A percentile compares a stretch with the other conserved stretches of the same genome.
Conservation (phyloP, 2,888 invertebrate species). For the Aphidoletes aphidimyza region DNA sequence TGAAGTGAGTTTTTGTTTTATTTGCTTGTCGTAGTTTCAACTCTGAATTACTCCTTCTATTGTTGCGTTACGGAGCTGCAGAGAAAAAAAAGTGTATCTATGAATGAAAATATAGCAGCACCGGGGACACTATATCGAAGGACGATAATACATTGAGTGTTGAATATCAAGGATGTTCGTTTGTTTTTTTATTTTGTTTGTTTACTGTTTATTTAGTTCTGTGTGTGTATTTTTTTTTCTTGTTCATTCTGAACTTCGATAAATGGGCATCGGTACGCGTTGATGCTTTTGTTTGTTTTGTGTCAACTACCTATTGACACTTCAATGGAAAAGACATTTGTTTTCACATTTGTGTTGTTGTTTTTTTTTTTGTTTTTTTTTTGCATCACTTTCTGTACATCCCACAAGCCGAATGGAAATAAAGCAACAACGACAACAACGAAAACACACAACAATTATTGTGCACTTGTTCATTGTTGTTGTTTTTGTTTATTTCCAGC, state of each 20-base stretch:
- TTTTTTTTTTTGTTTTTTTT: background rate
- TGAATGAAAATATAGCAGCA: slow-evolving; percentile 26
- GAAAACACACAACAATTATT: no score
- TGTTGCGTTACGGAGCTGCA: background rate
- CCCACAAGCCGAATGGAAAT: background rate
- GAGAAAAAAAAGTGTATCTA: background rate
- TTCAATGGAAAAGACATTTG: slow-evolving; percentile 26
- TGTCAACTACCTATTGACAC: slow-evolving; percentile 18
- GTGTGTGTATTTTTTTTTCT: background rate
- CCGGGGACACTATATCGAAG: background rate
- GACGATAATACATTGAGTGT: background rate
- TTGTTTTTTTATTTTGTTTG: slow-evolving; percentile 3
- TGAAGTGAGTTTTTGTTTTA: background rate
- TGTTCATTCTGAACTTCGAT: background rate
- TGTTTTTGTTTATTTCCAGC: no score
- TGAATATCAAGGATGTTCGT: slow-evolving; percentile 13
- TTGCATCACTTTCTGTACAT: background rate
- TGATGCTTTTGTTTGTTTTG: slow-evolving; percentile 25
- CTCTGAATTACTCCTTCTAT: background rate
- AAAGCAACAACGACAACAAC: no score
- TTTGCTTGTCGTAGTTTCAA: background rate
- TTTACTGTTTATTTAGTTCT: background rate
- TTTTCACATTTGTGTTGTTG: background rate
- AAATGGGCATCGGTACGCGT: background rate
- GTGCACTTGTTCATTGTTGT: slow-evolving; percentile 50